Evolutionary conservation across 2,888 invertebrate species (phyloP), one percentile per base, ranked within the genome.

Genomic region (Erebia palarica): DNA sequence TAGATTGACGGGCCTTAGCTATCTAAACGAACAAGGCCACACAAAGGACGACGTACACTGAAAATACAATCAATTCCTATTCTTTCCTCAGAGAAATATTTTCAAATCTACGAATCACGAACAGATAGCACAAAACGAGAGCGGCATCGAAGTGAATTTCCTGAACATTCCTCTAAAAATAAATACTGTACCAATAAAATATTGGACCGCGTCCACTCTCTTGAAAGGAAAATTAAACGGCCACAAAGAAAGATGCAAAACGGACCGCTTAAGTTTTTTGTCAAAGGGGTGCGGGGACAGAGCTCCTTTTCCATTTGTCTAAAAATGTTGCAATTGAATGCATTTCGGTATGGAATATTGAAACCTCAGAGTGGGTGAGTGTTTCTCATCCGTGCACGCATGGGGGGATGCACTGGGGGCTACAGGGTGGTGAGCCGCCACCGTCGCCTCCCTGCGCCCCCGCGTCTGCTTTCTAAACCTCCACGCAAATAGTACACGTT

Each of bases 401-500:
- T 80, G 83, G 85, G 85, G 86, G 81, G 64, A 10, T 36, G 47
- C 57, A n/a, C 75, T 80, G 80, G 79, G 78, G 79, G 78, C 78
- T 76, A 63, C 68, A 75, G 65, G 76, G 78, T 76, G 76, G 74
- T 73, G 75, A 76, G 80, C 79, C 80, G 81, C 81, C 79, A 76
- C 81, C 78, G 81, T 80, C 81, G 79, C 83, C 78, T 69, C 78
- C 77, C 76, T 77, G 75, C 82, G 79, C 81, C 76, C 81, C 82
- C 83, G 82, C 84, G 80, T 88, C 90, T 82, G 88, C 87, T 88
- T 92, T 88, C 92, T 91, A 92, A 92, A 91, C 91, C 92, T 91
- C 89, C 91, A 87, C 89, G 89, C 91, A 93, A 92, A 93, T 90
- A 92, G 88, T 90, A 89, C 91, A 88, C 89, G 91, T 92, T 92